A percentile compares a stretch with the other conserved stretches of the same genome.
phyloP scores from a whole-genome alignment of 2,888 invertebrate genomes.

The Amiota mariae region DNA sequence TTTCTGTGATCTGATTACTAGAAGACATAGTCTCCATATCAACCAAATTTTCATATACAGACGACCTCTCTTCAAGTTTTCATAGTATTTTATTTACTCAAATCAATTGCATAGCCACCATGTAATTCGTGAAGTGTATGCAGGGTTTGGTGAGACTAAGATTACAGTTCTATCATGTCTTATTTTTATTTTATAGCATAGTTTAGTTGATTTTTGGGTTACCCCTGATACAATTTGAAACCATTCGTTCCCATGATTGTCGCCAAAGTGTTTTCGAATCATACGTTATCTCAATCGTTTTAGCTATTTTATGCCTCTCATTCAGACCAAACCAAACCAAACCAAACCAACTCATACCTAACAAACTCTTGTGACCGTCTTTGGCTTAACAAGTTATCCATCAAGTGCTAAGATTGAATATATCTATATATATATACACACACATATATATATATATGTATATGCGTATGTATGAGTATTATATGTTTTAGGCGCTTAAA shows the following conservation, averaged over 20 bases:
- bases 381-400: slow-evolving; percentile 58
- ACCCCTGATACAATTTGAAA: background rate
- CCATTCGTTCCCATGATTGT: slow-evolving; percentile 65
- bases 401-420: slow-evolving; percentile 48
- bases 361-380: slow-evolving; percentile 42
- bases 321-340: no score
- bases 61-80: no score
- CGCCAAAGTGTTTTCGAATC: slow-evolving; percentile 67
- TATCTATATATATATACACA: slow-evolving; percentile 37
- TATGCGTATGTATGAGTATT: slow-evolving; percentile 28
- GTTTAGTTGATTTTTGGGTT: slow-evolving; percentile 26
- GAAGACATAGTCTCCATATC: no score
- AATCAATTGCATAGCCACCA: no score
- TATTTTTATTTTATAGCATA: background rate
- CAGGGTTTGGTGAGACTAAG: no score
- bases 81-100: no score
- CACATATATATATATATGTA: slow-evolving; percentile 27
- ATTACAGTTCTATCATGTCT: no score
- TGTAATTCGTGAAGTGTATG: no score
- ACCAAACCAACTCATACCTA: slow-evolving; percentile 45
- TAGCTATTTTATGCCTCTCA: slow-evolving; percentile 4
- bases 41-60: no score
- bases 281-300: slow-evolving; percentile 53
- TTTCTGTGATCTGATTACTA: no score
- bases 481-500: slow-evolving; percentile 59